Conservation (phyloP, 2,797 vertebrate genomes). For the Pseudochaenichthys georgianus region DNA sequence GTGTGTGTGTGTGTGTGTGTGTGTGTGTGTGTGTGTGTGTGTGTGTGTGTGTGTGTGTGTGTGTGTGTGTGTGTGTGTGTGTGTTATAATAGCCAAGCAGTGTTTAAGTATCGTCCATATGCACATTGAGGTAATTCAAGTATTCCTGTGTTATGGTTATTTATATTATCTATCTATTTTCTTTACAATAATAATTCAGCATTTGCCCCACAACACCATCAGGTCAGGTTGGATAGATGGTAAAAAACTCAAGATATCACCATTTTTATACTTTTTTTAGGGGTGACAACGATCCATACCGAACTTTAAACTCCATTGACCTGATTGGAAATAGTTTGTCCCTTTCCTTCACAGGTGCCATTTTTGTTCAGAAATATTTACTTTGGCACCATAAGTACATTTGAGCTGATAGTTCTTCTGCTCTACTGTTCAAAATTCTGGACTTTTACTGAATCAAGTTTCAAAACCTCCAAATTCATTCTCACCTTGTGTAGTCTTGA, state of each 20-base stretch:
- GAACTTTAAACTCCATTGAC: no score
- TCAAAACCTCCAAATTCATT: background rate
- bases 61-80: slow-evolving; percentile 25
- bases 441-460: no score
- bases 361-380: no score
- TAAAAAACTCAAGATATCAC: background rate
- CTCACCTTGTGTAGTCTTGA: background rate
- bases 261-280: no score
- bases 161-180: background rate
- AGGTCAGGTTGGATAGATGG: background rate
- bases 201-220: background rate
- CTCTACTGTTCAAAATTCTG: no score
- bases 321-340: no score
- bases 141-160: background rate
- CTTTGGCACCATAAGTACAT: no score
- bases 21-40: slow-evolving; percentile 27
- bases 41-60: slow-evolving; percentile 30
- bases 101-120: background rate
- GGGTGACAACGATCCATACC: no score
- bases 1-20: slow-evolving; percentile 24
- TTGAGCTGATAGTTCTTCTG: no score
- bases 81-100: background rate
- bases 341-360: no score
- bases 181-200: no score
- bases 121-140: background rate